Evolutionary conservation across 2,797 vertebrate species (phyloP).

Genomic region (Darevskia nairensis): DNA sequence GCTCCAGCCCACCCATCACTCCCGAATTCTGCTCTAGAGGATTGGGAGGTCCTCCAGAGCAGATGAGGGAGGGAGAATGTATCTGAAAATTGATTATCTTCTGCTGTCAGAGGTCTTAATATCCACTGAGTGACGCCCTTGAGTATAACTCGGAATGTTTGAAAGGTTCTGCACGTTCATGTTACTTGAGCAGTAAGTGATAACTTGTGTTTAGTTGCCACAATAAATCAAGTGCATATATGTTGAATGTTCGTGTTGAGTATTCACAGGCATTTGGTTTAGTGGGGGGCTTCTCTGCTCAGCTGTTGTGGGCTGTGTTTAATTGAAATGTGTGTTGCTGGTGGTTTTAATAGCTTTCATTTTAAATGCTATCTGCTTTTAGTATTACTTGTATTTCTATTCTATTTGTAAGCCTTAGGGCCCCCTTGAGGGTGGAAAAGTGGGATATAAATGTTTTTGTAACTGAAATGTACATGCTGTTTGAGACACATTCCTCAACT

Average conservation of each 20-base stretch:
- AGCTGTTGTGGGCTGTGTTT: background rate
- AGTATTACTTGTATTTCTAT: no score
- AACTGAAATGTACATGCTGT: background rate
- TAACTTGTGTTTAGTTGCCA: background rate
- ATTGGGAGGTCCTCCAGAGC: no score
- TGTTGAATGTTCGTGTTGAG: background rate
- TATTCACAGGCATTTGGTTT: background rate
- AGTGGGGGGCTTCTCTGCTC: background rate
- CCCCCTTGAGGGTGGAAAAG: background rate
- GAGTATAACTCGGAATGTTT: background rate
- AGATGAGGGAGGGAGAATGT: no score
- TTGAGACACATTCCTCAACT: constrained; percentile 75
- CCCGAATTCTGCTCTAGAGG: no score
- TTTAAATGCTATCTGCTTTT: background rate
- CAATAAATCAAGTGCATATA: background rate
- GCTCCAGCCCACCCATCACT: no score
- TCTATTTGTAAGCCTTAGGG: background rate
- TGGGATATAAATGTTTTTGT: background rate
- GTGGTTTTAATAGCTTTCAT: background rate
- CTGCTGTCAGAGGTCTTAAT: no score
- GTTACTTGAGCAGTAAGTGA: background rate
- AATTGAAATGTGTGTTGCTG: background rate
- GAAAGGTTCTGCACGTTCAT: background rate
- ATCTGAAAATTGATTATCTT: no score
- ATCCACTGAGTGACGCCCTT: no score